Evolutionary conservation across 2,888 invertebrate species (phyloP).

Genomic region (Dolichomitus sp.): DNA sequence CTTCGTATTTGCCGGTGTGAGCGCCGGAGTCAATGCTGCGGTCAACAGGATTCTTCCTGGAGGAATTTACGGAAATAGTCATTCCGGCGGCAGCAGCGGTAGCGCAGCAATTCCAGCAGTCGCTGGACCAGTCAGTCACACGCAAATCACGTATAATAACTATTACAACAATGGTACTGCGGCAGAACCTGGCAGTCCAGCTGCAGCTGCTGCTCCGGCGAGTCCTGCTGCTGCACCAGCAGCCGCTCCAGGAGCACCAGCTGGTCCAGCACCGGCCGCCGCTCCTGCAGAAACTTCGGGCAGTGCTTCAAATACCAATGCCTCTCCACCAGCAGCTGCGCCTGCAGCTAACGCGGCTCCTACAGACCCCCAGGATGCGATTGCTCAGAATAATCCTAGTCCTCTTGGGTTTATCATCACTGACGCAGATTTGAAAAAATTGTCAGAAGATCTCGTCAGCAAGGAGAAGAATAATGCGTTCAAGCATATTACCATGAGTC

Average conservation of each 20-base stretch:
- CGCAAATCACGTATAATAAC: conserved; percentile 83
- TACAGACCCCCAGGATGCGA: conserved; percentile 52
- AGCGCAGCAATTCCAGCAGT: conserved; percentile 73
- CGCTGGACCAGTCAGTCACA: conserved; percentile 72
- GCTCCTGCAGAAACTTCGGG: conserved; percentile 18
- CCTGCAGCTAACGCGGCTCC: conserved; percentile 50
- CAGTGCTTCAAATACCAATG: conserved; percentile 43
- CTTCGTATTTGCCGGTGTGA: conserved; percentile 83
- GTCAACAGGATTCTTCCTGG: conserved; percentile 81
- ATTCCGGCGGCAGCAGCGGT: conserved; percentile 44
- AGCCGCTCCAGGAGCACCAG: conserved; percentile 55
- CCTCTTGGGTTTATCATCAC: conserved; percentile 85
- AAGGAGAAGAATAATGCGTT: conserved; percentile 93
- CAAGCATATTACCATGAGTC: conserved; percentile 90
- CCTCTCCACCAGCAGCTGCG: conserved; percentile 57
- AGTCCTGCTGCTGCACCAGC: conserved; percentile 57
- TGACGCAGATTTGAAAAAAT: conserved; percentile 89
- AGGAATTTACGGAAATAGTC: conserved; percentile 76
- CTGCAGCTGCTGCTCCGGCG: conserved; percentile 45
- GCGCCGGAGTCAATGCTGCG: conserved; percentile 84
- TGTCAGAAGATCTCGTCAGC: conserved; percentile 91
- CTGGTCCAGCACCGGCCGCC: conserved; percentile 57
- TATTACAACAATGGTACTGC: conserved; percentile 82
- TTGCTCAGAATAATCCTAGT: conserved; percentile 73
- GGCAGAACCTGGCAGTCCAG: conserved; percentile 49